Evolutionary conservation across 2,888 invertebrate genomes (phyloP).

Genomic region (Phalera bucephala): DNA sequence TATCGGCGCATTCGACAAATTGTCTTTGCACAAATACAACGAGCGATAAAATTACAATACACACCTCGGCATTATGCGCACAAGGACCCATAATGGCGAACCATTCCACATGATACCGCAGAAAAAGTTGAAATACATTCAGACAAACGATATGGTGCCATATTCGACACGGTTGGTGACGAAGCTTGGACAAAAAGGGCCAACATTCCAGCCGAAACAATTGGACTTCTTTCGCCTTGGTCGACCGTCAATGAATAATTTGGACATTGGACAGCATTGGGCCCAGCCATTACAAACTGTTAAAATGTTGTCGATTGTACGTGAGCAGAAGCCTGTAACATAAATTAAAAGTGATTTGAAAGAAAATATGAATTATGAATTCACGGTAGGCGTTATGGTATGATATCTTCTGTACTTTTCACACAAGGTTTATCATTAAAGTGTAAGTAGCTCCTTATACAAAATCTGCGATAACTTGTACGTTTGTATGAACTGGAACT

Average conservation of each 20-base stretch:
- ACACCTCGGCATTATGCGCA: conserved; percentile 22
- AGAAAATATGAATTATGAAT: background rate
- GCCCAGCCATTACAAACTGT: conserved; percentile 22
- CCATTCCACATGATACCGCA: conserved; percentile 13
- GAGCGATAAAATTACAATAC: conserved; percentile 31
- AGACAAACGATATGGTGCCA: conserved; percentile 37
- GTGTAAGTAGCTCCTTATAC: no score
- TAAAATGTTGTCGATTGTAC: conserved; percentile 25
- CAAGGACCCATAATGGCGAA: conserved; percentile 13
- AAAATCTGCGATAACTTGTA: no score
- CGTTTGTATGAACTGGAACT: no score
- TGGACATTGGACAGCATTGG: conserved; percentile 16
- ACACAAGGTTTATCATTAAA: no score
- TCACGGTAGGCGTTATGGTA: no score
- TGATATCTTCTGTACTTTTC: no score
- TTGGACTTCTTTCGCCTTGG: conserved; percentile 32
- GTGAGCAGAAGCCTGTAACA: conserved; percentile 23
- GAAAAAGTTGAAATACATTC: conserved; percentile 36
- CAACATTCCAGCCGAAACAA: conserved; percentile 54
- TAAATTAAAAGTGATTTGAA: background rate
- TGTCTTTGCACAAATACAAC: conserved; percentile 21
- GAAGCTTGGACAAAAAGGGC: conserved; percentile 32
- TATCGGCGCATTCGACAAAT: conserved; percentile 26
- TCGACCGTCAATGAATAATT: conserved; percentile 26
- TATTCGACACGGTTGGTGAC: conserved; percentile 55